phyloP scores from a whole-genome alignment of 2,797 vertebrate genomes.

The Paedocypris micromegethes region DNA sequence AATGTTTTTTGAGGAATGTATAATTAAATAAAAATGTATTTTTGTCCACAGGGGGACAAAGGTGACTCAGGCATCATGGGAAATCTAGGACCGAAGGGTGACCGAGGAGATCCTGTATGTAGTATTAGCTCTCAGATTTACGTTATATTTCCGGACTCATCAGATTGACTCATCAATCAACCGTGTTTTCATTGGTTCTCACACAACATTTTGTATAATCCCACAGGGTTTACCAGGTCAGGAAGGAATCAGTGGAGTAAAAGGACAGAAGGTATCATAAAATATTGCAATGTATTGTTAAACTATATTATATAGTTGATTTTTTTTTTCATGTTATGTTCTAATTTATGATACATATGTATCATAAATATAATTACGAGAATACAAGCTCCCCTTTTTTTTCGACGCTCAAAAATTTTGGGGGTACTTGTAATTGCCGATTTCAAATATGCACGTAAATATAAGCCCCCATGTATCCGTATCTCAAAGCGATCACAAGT shows the following conservation, averaged over 20 bases:
- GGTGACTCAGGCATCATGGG: constrained; percentile 67
- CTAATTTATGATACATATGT: no score
- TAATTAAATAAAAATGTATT: no score
- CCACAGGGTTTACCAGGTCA: constrained; percentile 71
- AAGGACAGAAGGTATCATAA: constrained; percentile 76
- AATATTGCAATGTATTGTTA: constrained; percentile 46
- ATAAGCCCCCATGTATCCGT: no score
- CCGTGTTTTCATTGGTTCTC: not conserved
- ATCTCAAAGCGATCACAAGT: no score
- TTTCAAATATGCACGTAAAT: no score
- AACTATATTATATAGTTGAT: no score
- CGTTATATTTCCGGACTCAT: not conserved
- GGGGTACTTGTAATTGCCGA: no score
- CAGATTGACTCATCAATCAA: constrained; percentile 46
- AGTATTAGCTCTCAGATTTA: constrained; percentile 39
- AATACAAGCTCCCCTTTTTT: no score
- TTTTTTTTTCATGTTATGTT: no score
- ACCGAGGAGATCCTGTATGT: constrained; percentile 78
- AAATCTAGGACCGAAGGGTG: constrained; percentile 68
- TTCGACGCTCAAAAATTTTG: no score
- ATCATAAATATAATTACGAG: no score
- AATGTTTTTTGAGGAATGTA: no score
- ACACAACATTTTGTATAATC: not conserved
- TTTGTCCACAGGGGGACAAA: constrained; percentile 63
- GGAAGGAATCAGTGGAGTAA: constrained; percentile 59